These are phyloP conservation scores for Thalpophila matura DNA, from an alignment of 2,888 invertebrate genomes.

Conservation along the genomic window DNA sequence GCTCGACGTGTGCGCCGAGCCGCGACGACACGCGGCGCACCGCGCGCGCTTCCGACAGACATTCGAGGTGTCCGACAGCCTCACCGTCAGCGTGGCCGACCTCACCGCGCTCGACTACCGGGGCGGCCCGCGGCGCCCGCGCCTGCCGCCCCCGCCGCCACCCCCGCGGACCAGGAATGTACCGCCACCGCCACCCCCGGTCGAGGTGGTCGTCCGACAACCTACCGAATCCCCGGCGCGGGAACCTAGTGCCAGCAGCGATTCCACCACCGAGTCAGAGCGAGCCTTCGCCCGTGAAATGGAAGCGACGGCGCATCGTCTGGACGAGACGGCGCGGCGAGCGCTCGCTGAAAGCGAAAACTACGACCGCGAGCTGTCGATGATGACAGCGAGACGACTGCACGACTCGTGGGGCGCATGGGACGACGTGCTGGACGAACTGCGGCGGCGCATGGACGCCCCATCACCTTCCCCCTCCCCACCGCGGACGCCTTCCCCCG, in stretches of 20 bases:
- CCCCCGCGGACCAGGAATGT: conserved; percentile 68
- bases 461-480: conserved; percentile 81
- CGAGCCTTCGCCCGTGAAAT: conserved; percentile 85
- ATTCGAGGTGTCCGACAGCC: conserved; percentile 86
- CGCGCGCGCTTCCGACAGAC: conserved; percentile 86
- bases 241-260: conserved; percentile 86
- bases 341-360: conserved; percentile 89
- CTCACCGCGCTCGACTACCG: conserved; percentile 91
- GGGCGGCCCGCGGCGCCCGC: conserved; percentile 80
- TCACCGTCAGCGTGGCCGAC: conserved; percentile 92
- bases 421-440: conserved; percentile 87
- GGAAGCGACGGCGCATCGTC: conserved; percentile 85
- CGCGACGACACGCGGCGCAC: conserved; percentile 77
- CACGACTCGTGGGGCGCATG: conserved; percentile 88
- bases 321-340: conserved; percentile 83
- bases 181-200: conserved; percentile 76
- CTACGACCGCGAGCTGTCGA: conserved; percentile 90
- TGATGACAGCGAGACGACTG: conserved; percentile 88
- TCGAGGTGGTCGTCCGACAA: conserved; percentile 67
- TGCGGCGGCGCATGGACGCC: conserved; percentile 84
- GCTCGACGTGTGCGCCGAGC: conserved; percentile 91
- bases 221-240: conserved; percentile 75
- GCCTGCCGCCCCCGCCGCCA: conserved; percentile 82
- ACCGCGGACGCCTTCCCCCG: conserved; percentile 85
- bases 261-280: conserved; percentile 88